A percentile compares a stretch with the other conserved stretches of the same genome.
These are phyloP conservation scores for Pammene aurita DNA, from an alignment of 2,888 invertebrate genomes.

Conservation along the genomic window DNA sequence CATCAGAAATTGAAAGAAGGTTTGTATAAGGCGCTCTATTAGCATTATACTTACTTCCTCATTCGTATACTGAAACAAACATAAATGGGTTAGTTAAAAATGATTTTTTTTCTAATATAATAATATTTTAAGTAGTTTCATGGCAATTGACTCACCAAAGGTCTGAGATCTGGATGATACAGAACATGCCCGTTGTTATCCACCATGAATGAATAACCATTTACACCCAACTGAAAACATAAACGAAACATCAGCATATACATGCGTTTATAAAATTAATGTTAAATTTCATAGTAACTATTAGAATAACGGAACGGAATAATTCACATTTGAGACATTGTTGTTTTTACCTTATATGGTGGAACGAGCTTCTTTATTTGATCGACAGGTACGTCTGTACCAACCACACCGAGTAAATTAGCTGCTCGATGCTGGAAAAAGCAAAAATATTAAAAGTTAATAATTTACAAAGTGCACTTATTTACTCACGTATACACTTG, in stretches of 20 bases:
- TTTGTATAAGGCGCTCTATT: no score
- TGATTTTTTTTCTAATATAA: no score
- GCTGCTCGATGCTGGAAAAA: slow-evolving; percentile 90
- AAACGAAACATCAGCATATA: slow-evolving; percentile 33
- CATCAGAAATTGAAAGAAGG: no score
- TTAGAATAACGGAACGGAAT: no score
- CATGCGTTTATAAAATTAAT: no score
- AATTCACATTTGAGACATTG: no score
- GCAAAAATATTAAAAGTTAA: no score
- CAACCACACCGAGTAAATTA: slow-evolving; percentile 97
- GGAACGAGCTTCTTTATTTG: slow-evolving; percentile 98
- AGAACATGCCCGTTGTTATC: slow-evolving; percentile 98
- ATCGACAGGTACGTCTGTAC: slow-evolving; percentile 97
- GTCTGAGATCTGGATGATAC: slow-evolving; percentile 97
- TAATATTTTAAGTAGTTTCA: no score
- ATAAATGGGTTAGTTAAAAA: slow-evolving; percentile 7
- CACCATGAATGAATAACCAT: slow-evolving; percentile 98
- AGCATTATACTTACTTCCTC: slow-evolving; percentile 76
- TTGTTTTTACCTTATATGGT: slow-evolving; percentile 89
- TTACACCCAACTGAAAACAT: slow-evolving; percentile 92
- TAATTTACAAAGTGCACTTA: no score
- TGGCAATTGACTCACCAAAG: slow-evolving; percentile 85
- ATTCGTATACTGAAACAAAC: slow-evolving; percentile 82
- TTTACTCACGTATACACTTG: no score
- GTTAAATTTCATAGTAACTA: no score